Percentiles rank a stretch among this genome's conserved stretches.
Evolutionary conservation across 2,113 vertebrate genomes (phyloP).

Genomic region (Tauraco erythrolophus): DNA sequence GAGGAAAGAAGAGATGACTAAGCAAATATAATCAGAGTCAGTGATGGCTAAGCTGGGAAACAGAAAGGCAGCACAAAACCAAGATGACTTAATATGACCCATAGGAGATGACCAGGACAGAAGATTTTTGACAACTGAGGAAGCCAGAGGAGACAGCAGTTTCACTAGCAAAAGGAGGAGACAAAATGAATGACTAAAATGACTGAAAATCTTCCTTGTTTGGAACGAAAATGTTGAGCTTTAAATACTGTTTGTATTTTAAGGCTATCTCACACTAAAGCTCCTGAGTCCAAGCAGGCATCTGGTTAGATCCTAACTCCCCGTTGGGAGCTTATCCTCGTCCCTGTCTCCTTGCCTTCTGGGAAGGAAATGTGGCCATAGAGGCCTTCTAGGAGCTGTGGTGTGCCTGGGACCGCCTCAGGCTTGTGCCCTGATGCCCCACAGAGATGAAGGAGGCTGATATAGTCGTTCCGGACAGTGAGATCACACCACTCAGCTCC

Average conservation of each 20-base stretch:
- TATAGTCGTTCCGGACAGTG: fast-evolving
- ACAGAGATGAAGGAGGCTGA: background rate
- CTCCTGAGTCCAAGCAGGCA: background rate
- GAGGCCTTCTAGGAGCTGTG: background rate
- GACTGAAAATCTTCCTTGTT: background rate
- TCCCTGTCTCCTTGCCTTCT: background rate
- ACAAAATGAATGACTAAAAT: background rate
- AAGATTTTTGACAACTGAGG: background rate
- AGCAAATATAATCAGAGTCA: background rate
- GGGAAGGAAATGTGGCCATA: background rate
- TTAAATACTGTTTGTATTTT: background rate
- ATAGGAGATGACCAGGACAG: background rate
- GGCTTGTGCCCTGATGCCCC: fast-evolving
- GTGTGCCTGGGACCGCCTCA: background rate
- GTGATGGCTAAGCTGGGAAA: background rate
- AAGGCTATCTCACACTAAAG: background rate
- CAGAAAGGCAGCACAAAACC: background rate
- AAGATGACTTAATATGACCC: background rate
- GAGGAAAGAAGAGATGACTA: background rate
- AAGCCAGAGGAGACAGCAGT: background rate
- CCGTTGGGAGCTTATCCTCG: background rate
- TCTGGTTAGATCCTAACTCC: background rate
- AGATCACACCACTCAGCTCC: background rate
- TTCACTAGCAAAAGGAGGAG: background rate
- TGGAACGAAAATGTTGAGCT: background rate